A percentile compares a stretch with the other conserved stretches of the same genome.
Conservation (phyloP, 1,140 invertebrate genomes). For the Drosophila burlai region DNA sequence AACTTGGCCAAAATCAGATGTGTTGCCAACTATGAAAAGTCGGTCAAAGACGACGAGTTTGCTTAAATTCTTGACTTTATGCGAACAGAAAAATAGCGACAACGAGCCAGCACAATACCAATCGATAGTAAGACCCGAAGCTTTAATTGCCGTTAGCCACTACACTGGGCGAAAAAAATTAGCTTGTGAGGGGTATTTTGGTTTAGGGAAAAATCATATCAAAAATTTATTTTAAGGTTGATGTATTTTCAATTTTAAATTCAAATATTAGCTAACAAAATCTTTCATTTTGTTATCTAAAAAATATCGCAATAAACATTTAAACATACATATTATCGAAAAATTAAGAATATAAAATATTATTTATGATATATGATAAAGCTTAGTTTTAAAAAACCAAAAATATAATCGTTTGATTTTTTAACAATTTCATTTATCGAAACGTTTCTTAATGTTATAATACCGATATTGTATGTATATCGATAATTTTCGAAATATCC, state of each 20-base stretch:
- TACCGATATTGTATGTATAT: too few species aligned
- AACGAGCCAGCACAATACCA: slow-evolving; percentile 31
- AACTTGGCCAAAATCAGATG: slow-evolving; percentile 38
- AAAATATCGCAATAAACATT: not conserved
- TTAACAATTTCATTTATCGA: too few species aligned
- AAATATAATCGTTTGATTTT: too few species aligned
- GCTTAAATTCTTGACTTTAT: slow-evolving; percentile 71
- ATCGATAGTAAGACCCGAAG: slow-evolving; percentile 52
- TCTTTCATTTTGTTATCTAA: too few species aligned
- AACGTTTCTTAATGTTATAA: too few species aligned
- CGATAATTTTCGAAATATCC: too few species aligned
- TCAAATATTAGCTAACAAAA: too few species aligned
- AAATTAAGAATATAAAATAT: too few species aligned
- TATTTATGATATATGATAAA: too few species aligned
- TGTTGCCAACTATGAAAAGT: slow-evolving; percentile 53
- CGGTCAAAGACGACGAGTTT: slow-evolving; percentile 76
- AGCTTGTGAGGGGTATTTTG: rapidly evolving
- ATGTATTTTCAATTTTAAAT: not conserved
- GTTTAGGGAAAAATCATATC: not conserved
- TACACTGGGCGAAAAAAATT: not conserved
- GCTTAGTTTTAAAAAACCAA: too few species aligned
- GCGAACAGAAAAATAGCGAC: slow-evolving; percentile 41
- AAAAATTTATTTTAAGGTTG: not conserved
- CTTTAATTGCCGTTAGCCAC: slow-evolving; percentile 74
- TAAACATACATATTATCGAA: too few species aligned